Base-by-base conservation (phyloP, 1,140 invertebrate genomes). In the Drosophila tropicalis region DNA sequence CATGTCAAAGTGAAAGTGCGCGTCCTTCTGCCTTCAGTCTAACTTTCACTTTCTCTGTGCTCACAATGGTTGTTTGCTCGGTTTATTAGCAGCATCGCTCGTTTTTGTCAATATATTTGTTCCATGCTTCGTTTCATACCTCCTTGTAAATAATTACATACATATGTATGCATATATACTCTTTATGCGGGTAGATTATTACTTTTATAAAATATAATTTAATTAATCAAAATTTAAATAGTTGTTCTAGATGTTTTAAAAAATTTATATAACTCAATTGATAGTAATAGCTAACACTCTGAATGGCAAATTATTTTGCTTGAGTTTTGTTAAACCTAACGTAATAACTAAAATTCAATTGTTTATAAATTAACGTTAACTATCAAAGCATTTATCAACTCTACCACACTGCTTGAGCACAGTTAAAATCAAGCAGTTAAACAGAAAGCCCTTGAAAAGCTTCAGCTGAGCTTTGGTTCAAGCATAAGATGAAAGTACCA, bases 21-120 rank as follows among this genome's bases (percentile, higher is more conserved):
- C 40, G 13, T 40, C 54, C 39, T 65, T 68, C 25, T 63, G 19
- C 54, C 40, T 25, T 60, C 7, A 15, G 56, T 19, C 13, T 54
- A 66, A 65, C 63, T 77, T 77, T 80, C 70, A 44, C 62, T 70
- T 76, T 77, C 61, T 32, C 15, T 51, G 7, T 55, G 34, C 36
- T 13, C 39, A 17, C 54, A n/a, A 17, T 56, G 15, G 9, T 34
- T 47, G 39, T 44, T n/a, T 29, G 17, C 36, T 32, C 36, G 19
- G 39, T 36, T 19, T 78, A 76, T 68, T 78, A 71, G 72, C 54
- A 56, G 61, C n/a, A 57, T 56, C 57, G 54, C 44, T 62, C 57
- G 56, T 66, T 70, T 70, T 76, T 72, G 41, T 63, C 54, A 44
- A 22, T 72, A 22, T 19, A 10, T 51, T 44, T 29, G 25, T 67